Evolutionary conservation across 1,140 invertebrate species (phyloP), one percentile per base, ranked within the genome.

Genomic region (Drosophila kanapiae): DNA sequence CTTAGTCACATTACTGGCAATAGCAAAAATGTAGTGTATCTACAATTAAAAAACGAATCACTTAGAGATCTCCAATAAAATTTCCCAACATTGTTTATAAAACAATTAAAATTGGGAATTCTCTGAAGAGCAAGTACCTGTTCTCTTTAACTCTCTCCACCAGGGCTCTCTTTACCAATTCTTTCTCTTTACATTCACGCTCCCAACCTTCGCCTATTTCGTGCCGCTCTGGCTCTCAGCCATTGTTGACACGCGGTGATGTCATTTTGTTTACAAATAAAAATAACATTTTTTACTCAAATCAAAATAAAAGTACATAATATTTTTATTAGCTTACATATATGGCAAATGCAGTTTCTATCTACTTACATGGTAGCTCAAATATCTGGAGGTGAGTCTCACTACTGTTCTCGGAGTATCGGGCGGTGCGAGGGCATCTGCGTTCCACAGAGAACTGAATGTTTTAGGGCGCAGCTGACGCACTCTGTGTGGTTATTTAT

Each of bases 211-310:
- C 13, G 8, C 14, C 11, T 33, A 60, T 70, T 60, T 35, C 45
- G 14, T 37, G 7, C 3, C 35, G 14, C 14, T 58, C 27, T 6
- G 35, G 13, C 27, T 47, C 35, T 60, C n/a, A 14, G 16, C 33
- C 18, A 29, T 69, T 64, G 45, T 47, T 59, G 67, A 42, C 27
- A 33, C 27, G 6, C 48, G 49, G 40, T 80, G 61, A 80, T 65
- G 67, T 79, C 76, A 79, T 74, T 78, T 74, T 79, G 68, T 72
- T 79, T 79, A 72, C 35, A 70, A 58, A 35, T 37, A 38, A 51
- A 57, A 38, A n/a, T 18, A 3, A 4, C 57, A 38, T 29, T 37
- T 29, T 4, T 4, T n/a, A 9, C 8, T 14, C 6, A 53, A 53
- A 33, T 37, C 23, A 59, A 48, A 18, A 13, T 2, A 53, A 29